Base-by-base conservation (phyloP, 2,113 vertebrate genomes). In the Zosterops lateralis region DNA sequence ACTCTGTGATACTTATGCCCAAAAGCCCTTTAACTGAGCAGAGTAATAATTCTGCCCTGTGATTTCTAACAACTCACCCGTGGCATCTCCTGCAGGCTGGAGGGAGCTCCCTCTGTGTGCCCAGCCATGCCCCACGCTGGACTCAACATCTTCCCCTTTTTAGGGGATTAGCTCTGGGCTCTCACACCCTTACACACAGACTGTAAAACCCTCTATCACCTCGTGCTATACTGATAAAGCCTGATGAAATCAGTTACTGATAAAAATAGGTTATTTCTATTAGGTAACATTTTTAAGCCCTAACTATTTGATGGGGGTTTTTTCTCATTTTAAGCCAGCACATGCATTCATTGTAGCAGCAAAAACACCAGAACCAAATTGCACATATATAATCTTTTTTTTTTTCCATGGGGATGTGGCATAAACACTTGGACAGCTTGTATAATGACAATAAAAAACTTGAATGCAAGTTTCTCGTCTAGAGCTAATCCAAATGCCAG, bases 121-220 rank as follows among this genome's bases (percentile, higher is more conserved):
- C 57, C 75, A 62, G 61, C 47, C 9, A 1, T 14, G 66, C 22
- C 32, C 73, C 12, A 26, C 54, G 19, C 70, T 56, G 54, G 45
- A 10, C 40, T 4, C 45, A 42, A 0, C 44, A 14, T 6, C 18
- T 2, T 10, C 2, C 9, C n/a, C 3, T 21, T 15, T 15, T 8
- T 38, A 13, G 31, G 38, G 34, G 19, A 50, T 31, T 11, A n/a
- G 12, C 14, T 79, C 48, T 72, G 57, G 24, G n/a, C 58, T 72
- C 17, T 12, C 58, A 26, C 38, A 42, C 7, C 38, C 3, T 40
- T 12, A 3, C 44, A 26, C n/a, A 26, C 20, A 17, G 26, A 4
- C 34, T 67, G 19, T 12, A 47, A 71, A 91, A 38, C 34, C 50
- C 10, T 36, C 22, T 24, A 1, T 18, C 56, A 34, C 40, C 29